These are phyloP conservation scores for Caenorhabditis sp. DNA, from an alignment of 2,888 invertebrate genomes.

Conservation along the genomic window DNA sequence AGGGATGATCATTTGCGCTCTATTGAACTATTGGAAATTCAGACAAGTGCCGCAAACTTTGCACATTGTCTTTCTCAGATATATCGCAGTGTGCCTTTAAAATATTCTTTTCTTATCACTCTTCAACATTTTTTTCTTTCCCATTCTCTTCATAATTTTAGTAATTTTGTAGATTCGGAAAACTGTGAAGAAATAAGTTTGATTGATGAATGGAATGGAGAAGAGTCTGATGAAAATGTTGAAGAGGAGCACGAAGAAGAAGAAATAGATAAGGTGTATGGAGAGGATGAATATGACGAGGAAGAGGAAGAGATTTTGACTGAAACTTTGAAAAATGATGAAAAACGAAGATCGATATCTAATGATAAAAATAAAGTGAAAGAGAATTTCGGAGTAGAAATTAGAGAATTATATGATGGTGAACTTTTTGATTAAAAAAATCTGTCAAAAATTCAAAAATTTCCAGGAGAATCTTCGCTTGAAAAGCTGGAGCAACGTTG, in stretches of 20 bases:
- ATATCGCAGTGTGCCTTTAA: too few relatives aligned
- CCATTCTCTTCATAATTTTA: background rate
- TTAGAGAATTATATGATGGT: constrained; percentile 5
- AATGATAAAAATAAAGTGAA: background rate
- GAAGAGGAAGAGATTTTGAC: background rate
- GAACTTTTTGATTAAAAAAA: background rate
- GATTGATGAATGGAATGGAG: constrained; percentile 8
- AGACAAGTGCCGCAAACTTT: too few relatives aligned
- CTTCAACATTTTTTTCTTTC: background rate
- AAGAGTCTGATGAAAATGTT: background rate
- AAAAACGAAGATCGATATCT: background rate
- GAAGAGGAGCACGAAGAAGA: too few relatives aligned
- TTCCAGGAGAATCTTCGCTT: constrained; percentile 9
- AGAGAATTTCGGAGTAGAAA: background rate
- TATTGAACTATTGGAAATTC: too few relatives aligned
- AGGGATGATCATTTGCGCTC: too few relatives aligned
- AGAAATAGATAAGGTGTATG: too few relatives aligned
- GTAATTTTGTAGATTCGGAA: background rate
- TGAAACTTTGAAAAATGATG: background rate
- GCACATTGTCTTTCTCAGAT: too few relatives aligned
- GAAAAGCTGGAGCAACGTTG: background rate
- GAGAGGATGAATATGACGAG: background rate
- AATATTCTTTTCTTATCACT: too few relatives aligned
- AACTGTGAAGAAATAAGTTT: background rate
- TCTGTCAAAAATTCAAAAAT: background rate